Base-by-base conservation (phyloP, 2,797 vertebrate species). In the Halcyon chelicuti region DNA sequence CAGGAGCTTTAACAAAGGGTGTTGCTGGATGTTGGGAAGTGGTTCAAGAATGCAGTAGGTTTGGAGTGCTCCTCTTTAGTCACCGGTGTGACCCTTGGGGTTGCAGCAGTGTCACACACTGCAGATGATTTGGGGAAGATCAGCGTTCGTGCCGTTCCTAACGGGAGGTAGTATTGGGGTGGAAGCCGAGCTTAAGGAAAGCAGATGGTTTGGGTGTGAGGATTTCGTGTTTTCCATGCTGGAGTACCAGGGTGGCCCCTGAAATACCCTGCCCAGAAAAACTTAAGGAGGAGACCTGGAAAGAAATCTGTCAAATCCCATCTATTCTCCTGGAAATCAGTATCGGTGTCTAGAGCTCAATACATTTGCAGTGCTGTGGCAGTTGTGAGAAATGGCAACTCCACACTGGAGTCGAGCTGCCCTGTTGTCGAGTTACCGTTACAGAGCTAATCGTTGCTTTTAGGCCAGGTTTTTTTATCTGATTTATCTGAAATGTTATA, bases 391-490 rank as follows among this genome's bases (percentile, higher is more conserved):
- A 90, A 70, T 16, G 61, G 67, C 51, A 88, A 55, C 33, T 75
- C 54, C 54, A 31, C 14, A 5, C 31, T 40, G 29, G 63, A 70
- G 12, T 58, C 58, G 2, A 88, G 35, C 6, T 82, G 63, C 14
- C 39, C 70, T 61, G 66, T 5, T 35, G 37, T 28, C 5, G 29
- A 42, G 37, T 77, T 75, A 79, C 42, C 16, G 23, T 85, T 54
- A 60, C 63, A 51, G 2, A 75, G 62, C 63, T 73, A 54, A 78
- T 72, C 19, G 60, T 40, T 40, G 17, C 61, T 79, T 60, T 82
- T 60, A 66, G 77, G 31, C 47, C 7, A 31, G 31, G 82, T 62
- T 89, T 95, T 85, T 62, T 89, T 95, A 88, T 83, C 90, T 65
- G 78, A 94, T 54, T 85, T 62, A 71, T 31, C 55, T 63, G 88